phyloP scores from a whole-genome alignment of 2,888 invertebrate species.

The Ormyrus thymus region DNA sequence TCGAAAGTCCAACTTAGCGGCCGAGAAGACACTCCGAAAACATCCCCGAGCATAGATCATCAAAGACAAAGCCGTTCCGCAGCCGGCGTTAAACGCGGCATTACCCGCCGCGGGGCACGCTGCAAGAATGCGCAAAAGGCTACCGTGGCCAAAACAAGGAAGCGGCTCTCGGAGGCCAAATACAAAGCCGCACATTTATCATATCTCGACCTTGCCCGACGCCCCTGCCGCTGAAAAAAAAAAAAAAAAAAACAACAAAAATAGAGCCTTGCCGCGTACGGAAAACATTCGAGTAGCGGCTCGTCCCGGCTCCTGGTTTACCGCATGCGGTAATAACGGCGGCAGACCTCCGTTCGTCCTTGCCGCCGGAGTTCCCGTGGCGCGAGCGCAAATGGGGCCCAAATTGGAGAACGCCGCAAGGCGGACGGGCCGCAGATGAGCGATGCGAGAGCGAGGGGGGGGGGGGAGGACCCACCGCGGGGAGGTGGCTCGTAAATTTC shows the following conservation, averaged over 20 bases:
- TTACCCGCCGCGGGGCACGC: too few species aligned
- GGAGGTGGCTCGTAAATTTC: constrained; percentile 58
- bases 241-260: constrained; percentile 35
- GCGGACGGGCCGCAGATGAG: not conserved
- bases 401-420: constrained; percentile 5
- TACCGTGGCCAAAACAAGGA: too few species aligned
- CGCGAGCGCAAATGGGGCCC: constrained; percentile 13
- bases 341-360: constrained; percentile 61
- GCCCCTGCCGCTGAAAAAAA: not conserved
- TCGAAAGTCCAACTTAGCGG: too few species aligned
- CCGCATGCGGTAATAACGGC: constrained; percentile 65
- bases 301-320: constrained; percentile 58
- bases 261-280: not conserved
- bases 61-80: too few species aligned
- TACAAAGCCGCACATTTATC: too few species aligned
- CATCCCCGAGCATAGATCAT: too few species aligned
- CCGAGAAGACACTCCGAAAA: too few species aligned
- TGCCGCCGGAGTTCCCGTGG: constrained; percentile 49
- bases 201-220: constrained; percentile 30
- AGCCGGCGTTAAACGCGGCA: too few species aligned
- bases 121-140: too few species aligned
- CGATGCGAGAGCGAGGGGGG: constrained; percentile 44
- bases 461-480: not conserved
- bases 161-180: too few species aligned
- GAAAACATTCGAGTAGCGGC: constrained; percentile 31